These are phyloP conservation scores for Tympanuchus pallidicinctus DNA, from an alignment of 2,113 vertebrate species.

Conservation along the genomic window DNA sequence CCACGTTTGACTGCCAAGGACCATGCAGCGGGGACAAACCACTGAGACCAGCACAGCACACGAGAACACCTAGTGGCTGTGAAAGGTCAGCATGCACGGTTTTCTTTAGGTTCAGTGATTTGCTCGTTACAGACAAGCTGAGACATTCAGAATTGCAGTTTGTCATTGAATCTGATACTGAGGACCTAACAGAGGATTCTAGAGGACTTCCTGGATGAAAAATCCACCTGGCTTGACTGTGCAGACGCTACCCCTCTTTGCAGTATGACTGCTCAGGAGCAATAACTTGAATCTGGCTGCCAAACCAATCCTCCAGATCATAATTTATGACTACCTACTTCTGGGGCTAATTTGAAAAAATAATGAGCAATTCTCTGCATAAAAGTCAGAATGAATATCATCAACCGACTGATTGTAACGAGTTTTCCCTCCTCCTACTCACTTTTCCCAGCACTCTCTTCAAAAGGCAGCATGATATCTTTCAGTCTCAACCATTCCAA, in stretches of 20 bases:
- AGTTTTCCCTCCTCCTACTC: neutral
- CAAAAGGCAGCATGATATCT: neutral
- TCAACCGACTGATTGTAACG: neutral
- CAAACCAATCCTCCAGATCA: neutral
- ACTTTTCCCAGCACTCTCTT: neutral
- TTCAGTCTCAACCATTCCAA: neutral
- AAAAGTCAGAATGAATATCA: neutral
- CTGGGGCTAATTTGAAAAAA: neutral
- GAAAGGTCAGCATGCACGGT: neutral
- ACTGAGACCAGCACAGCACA: neutral
- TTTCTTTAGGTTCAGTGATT: neutral
- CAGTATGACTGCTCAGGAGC: neutral
- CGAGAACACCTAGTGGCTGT: neutral
- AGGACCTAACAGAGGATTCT: neutral
- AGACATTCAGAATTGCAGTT: conserved; percentile 1
- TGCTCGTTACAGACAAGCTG: neutral
- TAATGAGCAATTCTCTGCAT: neutral
- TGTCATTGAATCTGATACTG: neutral
- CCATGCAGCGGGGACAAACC: neutral
- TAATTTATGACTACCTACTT: neutral
- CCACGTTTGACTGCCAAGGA: neutral
- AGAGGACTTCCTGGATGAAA: neutral
- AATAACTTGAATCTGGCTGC: neutral
- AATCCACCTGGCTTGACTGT: neutral
- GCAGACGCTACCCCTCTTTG: neutral